phyloP scores from a whole-genome alignment of 2,113 vertebrate genomes.

The Galemys pyrenaicus region DNA sequence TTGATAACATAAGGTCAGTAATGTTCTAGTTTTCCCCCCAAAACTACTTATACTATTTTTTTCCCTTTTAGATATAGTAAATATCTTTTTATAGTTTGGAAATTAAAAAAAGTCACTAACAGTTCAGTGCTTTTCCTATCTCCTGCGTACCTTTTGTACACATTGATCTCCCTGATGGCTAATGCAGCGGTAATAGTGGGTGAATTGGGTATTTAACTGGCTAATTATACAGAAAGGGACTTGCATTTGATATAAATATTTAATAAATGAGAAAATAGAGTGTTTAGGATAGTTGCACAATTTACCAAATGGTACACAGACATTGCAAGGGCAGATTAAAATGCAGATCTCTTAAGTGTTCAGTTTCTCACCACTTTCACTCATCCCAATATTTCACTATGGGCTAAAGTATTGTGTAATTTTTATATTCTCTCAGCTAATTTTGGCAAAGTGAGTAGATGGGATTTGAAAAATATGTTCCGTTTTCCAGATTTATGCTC shows the following conservation, averaged over 20 bases:
- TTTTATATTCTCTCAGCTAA: not conserved
- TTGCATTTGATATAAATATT: not conserved
- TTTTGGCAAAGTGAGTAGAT: not conserved
- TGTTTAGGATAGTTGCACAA: not conserved
- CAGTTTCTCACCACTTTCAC: not conserved
- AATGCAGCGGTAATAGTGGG: not conserved
- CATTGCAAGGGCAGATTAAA: not conserved
- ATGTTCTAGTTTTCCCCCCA: not conserved
- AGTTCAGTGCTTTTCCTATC: not conserved
- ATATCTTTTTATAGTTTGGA: not conserved
- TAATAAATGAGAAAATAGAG: not conserved
- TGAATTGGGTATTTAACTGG: not conserved
- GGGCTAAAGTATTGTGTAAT: not conserved
- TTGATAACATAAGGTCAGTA: not conserved
- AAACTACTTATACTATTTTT: not conserved
- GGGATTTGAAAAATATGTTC: not conserved
- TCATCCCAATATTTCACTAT: not conserved
- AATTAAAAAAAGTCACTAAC: not conserved
- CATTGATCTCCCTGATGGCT: not conserved
- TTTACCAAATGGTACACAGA: not conserved
- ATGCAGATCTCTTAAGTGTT: not conserved
- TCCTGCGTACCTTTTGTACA: rapidly evolving
- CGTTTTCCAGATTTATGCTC: not conserved
- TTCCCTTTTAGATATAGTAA: not conserved
- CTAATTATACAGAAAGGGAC: not conserved